phyloP scores from a whole-genome alignment of 2,113 vertebrate genomes.

The Ctenodactylus gundi region DNA sequence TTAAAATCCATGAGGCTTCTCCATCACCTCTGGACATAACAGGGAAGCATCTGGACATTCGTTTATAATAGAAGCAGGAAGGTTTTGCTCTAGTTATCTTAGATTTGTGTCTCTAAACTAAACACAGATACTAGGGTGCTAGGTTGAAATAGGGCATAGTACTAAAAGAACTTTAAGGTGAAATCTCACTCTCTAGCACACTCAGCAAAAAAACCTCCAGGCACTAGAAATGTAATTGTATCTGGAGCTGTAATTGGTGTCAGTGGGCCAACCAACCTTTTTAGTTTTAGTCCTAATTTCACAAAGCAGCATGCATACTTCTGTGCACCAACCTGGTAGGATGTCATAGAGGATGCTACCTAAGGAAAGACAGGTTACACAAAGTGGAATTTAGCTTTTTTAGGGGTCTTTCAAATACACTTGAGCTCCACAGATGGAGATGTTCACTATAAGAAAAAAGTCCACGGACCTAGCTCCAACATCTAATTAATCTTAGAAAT shows the following conservation, averaged over 20 bases:
- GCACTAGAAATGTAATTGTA: not conserved
- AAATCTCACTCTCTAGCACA: not conserved
- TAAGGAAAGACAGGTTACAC: not conserved
- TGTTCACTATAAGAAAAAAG: not conserved
- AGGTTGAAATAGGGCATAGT: not conserved
- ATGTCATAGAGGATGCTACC: not conserved
- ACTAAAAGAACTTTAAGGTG: not conserved
- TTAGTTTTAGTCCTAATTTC: not conserved
- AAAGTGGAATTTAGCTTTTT: not conserved
- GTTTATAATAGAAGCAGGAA: not conserved
- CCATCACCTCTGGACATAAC: not conserved
- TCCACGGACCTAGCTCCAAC: not conserved
- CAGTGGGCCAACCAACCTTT: not conserved
- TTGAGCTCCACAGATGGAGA: not conserved
- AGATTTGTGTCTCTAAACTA: not conserved
- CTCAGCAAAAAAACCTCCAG: not conserved
- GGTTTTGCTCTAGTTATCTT: not conserved
- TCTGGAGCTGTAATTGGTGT: not conserved
- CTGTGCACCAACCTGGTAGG: not conserved
- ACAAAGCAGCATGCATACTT: not conserved
- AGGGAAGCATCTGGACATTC: not conserved
- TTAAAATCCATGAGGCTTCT: constrained; percentile 20
- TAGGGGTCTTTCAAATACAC: not conserved
- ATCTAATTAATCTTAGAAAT: not conserved
- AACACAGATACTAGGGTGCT: not conserved